Base-by-base conservation (phyloP, 2,888 invertebrate genomes). In the Drosophila ustulata region DNA sequence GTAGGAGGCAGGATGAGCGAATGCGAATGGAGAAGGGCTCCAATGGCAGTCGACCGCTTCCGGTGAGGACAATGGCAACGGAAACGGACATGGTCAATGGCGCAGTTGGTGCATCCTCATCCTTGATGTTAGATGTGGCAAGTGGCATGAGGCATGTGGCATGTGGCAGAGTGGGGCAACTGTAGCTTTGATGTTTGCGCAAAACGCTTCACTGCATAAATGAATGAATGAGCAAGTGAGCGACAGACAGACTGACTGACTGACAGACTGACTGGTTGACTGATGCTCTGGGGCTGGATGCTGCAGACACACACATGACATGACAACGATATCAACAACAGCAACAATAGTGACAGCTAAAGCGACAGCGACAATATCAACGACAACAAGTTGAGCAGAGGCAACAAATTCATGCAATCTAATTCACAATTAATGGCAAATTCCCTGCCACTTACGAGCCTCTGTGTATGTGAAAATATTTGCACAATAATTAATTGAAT, bases 401-500 rank as follows among this genome's bases (percentile, higher is more conserved):
- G 78, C 78, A 71, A 73, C 75, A 86, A 81, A 82, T 80, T 81
- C 81, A 80, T 89, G 80, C 79, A 88, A 89, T 89, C 91, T 90
- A 91, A 91, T 90, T 87, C 90, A 89, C 84, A 91, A 91, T 91
- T 91, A 91, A 91, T 91, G 83, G 84, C 77, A 78, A 90, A 89
- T 89, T 82, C 84, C 72, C 81, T 83, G 76, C 78, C 80, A 82
- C 73, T 88, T 85, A 78, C 78, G 81, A 70, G 51, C 49, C 50
- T 59, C 50, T 53, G 52, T 66, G 69, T 76, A 51, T 71, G 69
- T 57, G 75, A 81, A 83, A 90, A 90, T 91, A 90, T 91, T 91
- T 91, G 83, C 89, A 91, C 90, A 90, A 90, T 90, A 91, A 91
- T 91, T 91, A 91, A 91, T 91, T 91, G 91, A 90, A 90, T 91